phyloP scores from a whole-genome alignment of 2,888 invertebrate genomes.

The Meandrusa payeni region DNA sequence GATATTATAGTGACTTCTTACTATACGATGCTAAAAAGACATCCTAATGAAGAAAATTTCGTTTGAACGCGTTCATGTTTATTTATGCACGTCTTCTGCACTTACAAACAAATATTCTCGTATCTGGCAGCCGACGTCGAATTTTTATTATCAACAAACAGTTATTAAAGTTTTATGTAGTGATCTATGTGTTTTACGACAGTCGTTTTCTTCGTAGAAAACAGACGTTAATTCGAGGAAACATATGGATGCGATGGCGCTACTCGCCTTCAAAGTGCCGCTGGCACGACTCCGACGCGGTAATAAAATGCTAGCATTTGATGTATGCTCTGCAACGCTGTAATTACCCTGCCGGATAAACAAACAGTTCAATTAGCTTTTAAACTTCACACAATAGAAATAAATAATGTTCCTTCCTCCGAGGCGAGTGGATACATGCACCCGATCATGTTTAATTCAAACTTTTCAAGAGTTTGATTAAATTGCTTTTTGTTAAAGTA shows the following conservation, averaged over 20 bases:
- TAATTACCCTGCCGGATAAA: constrained; percentile 61
- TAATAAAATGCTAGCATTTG: constrained; percentile 67
- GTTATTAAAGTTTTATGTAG: constrained; percentile 70
- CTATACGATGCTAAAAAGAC: no score
- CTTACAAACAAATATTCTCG: constrained; percentile 29
- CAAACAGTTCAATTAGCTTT: constrained; percentile 66
- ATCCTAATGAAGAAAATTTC: neutral
- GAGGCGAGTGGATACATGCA: neutral
- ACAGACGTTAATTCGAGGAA: constrained; percentile 79
- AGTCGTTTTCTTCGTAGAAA: constrained; percentile 74
- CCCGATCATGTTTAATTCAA: neutral
- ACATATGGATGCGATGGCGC: constrained; percentile 75
- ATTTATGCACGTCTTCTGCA: constrained; percentile 17
- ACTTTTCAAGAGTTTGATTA: no score
- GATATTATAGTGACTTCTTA: no score
- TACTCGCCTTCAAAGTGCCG: constrained; percentile 75
- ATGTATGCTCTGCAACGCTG: constrained; percentile 64
- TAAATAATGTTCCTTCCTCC: constrained; percentile 2
- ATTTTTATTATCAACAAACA: constrained; percentile 65
- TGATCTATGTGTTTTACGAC: constrained; percentile 70
- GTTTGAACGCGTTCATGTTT: neutral
- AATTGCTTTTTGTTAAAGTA: no score
- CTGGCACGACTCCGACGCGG: constrained; percentile 35
- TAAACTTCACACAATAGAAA: constrained; percentile 49
- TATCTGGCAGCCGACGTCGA: constrained; percentile 39